phyloP scores from a whole-genome alignment of 2,797 vertebrate species.

The Cryptoprocta ferox region DNA sequence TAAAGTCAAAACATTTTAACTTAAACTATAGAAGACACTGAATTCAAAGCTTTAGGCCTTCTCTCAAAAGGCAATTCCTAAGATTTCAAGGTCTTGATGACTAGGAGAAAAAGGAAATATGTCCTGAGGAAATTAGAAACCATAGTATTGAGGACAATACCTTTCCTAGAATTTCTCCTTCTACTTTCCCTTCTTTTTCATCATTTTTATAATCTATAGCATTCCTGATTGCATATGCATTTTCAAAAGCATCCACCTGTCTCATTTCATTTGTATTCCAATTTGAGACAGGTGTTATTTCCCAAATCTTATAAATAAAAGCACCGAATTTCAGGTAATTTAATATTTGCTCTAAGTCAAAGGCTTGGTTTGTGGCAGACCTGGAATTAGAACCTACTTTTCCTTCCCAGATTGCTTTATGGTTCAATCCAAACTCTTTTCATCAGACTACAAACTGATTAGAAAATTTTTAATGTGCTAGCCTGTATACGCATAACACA shows the following conservation, averaged over 20 bases:
- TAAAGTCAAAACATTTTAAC: conserved; percentile 28
- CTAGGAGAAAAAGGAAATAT: background rate
- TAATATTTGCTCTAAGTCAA: conserved; percentile 49
- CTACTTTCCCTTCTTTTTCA: background rate
- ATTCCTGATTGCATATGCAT: conserved; percentile 24
- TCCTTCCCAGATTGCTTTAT: background rate
- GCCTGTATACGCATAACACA: background rate
- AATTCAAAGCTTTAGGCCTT: background rate
- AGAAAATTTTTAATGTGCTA: background rate
- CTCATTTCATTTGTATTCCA: conserved; percentile 50
- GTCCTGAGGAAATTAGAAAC: background rate
- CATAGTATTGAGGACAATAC: background rate
- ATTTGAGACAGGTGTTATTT: conserved; percentile 43
- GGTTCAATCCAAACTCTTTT: background rate
- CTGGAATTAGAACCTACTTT: conserved; percentile 17
- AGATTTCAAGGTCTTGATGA: background rate
- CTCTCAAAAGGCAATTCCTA: background rate
- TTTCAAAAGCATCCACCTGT: conserved; percentile 48
- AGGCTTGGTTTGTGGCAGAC: background rate
- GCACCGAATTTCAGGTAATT: conserved; percentile 50
- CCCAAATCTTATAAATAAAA: conserved; percentile 61
- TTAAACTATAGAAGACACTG: background rate
- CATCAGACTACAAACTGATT: background rate
- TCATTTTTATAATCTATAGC: background rate
- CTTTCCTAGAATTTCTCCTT: background rate